Percentiles rank a stretch among this genome's conserved stretches.
Conservation (phyloP, 1,140 invertebrate species). For the Drosophila quadrilineata region DNA sequence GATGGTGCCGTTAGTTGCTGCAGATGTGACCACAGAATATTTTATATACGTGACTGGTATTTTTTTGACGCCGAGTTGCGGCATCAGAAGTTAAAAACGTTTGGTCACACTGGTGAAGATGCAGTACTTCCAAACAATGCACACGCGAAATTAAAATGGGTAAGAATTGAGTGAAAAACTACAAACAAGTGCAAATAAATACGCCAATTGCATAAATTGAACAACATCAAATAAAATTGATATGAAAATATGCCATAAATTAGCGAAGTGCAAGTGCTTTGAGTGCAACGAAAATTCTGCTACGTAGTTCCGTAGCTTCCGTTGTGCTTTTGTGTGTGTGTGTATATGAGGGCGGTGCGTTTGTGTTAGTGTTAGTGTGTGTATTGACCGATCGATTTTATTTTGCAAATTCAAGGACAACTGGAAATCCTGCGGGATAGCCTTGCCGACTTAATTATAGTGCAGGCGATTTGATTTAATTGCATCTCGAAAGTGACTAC, state of each 20-base stretch:
- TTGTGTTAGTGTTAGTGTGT: conserved; percentile 45
- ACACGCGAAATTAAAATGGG: conserved; percentile 72
- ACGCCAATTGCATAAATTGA: conserved; percentile 10
- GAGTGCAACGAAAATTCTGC: conserved; percentile 24
- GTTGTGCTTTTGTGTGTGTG: too few relatives aligned
- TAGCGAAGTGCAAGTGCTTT: conserved; percentile 16
- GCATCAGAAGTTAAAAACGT: too few relatives aligned
- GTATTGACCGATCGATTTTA: conserved; percentile 76
- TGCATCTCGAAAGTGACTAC: background rate
- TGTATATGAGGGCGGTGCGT: conserved; percentile 18
- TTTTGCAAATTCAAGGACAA: conserved; percentile 78
- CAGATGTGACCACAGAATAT: too few relatives aligned
- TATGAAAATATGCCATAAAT: background rate
- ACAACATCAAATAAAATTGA: background rate
- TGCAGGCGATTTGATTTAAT: background rate
- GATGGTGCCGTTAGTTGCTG: too few relatives aligned
- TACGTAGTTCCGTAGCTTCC: conserved; percentile 43
- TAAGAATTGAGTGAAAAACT: conserved; percentile 71
- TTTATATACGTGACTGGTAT: conserved; percentile 35
- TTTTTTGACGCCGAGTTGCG: background rate
- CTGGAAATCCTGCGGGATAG: conserved; percentile 62
- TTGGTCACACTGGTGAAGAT: conserved; percentile 35
- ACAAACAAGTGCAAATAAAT: conserved; percentile 22
- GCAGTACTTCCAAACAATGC: conserved; percentile 67
- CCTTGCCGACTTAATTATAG: conserved; percentile 11